Evolutionary conservation across 2,113 vertebrate species (phyloP).

Genomic region (Syngnathus typhle): DNA sequence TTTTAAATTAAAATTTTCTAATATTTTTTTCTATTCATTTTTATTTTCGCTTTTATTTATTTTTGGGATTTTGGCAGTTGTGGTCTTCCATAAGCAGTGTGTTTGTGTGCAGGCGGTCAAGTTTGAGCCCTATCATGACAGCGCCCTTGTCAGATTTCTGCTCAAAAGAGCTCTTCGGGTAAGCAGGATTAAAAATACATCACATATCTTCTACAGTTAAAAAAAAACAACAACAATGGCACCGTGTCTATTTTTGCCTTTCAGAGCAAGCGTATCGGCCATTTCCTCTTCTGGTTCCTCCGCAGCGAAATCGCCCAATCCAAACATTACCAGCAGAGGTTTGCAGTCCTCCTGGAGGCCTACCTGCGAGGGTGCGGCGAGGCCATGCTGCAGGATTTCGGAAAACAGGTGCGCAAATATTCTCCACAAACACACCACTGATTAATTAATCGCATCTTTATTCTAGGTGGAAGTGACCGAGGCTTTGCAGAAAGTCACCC

Average conservation of each 20-base stretch:
- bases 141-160: constrained; percentile 89
- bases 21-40: too few species aligned
- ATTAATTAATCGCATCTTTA: background rate
- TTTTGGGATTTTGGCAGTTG: too few species aligned
- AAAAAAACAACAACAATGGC: too few species aligned
- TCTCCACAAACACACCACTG: background rate
- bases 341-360: constrained; percentile 90
- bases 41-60: too few species aligned
- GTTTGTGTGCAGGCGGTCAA: constrained; percentile 83
- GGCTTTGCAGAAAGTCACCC: constrained; percentile 88
- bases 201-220: background rate
- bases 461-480: constrained; percentile 83
- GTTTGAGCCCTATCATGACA: constrained; percentile 98
- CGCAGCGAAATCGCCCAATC: constrained; percentile 98
- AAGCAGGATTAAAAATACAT: constrained; percentile 41
- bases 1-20: too few species aligned
- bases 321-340: constrained; percentile 95
- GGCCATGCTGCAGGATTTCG: constrained; percentile 87
- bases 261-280: constrained; percentile 94
- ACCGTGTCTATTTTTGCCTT: background rate
- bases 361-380: constrained; percentile 91
- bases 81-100: background rate
- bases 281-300: constrained; percentile 98
- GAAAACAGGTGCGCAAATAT: constrained; percentile 72
- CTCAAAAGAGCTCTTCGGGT: constrained; percentile 90